Base-by-base conservation (phyloP, 2,797 vertebrate genomes). In the Sylvia borin region DNA sequence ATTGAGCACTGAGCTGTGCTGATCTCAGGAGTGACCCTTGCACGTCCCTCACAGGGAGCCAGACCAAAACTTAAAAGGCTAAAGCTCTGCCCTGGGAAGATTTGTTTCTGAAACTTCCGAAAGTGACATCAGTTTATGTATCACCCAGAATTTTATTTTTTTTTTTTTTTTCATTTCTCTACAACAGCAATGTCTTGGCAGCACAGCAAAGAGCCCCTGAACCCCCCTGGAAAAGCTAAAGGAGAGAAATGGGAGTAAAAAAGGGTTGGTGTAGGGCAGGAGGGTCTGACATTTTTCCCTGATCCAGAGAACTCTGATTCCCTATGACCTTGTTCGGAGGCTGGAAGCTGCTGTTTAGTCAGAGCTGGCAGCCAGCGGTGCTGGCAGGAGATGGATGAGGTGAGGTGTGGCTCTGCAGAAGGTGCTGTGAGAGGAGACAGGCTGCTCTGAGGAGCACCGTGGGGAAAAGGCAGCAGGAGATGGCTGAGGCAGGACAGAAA, bases 341-440 rank as follows among this genome's bases (percentile, higher is more conserved):
- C 67, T 85, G 66, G 89, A 40, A 62, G 87, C 55, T 93, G 94
- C 70, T 88, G 85, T 86, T 96, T 34, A 88, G 70, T 16, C 76
- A 48, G 76, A n/a, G 70, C 79, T 90, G 87, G 67, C 95, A 90
- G 90, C 11, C 60, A 10, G 73, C 2, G 3, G 66, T n/a, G 55
- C 79, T 90, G 82, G 55, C 76, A 90, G 80, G 66, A 88, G 92
- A 92, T 60, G 88, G 85, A 95, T 88, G 92, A 94, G 85, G 82
- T 18, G 3, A 1, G 4, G 47, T 14, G 70, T 2, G 1, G 57
- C 79, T 73, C 90, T 88, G 85, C 55, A 75, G 79, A 75, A 93
- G 82, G 50, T 12, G 6, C 62, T 60, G 11, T 36, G 60, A 48
- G 13, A 48, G 47, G 51, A 78, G 66, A 76, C 75, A 62, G 58